Evolutionary conservation across 1,140 invertebrate genomes (phyloP).

Genomic region (Lysiphlebus fabarum): DNA sequence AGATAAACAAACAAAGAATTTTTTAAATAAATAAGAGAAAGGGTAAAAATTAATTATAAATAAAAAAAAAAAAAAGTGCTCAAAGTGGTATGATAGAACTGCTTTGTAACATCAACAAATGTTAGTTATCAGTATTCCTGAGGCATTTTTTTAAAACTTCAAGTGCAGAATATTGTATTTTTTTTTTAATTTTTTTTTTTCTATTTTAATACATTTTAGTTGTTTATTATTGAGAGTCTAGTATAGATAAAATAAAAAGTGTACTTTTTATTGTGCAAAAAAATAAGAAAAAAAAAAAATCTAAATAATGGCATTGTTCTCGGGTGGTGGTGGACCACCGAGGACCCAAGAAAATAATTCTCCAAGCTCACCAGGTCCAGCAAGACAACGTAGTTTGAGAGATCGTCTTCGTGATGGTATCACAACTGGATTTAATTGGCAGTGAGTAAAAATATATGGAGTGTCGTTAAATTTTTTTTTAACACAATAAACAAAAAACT

Average conservation of each 20-base stretch:
- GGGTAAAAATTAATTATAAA: too few species aligned
- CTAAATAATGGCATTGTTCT: slow-evolving; percentile 45
- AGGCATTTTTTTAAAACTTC: too few species aligned
- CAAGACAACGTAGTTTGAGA: slow-evolving; percentile 58
- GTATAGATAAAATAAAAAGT: neutral
- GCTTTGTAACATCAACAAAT: too few species aligned
- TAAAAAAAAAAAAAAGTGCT: too few species aligned
- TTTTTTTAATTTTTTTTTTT: too few species aligned
- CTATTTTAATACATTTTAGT: too few species aligned
- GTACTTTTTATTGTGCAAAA: neutral
- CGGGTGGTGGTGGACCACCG: slow-evolving; percentile 34
- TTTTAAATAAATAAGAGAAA: too few species aligned
- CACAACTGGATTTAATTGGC: slow-evolving; percentile 71
- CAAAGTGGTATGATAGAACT: too few species aligned
- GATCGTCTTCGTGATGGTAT: slow-evolving; percentile 72
- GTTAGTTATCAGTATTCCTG: too few species aligned
- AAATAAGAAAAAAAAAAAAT: neutral
- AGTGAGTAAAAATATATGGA: slow-evolving; percentile 60
- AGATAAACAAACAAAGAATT: too few species aligned
- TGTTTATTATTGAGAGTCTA: too few species aligned
- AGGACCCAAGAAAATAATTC: slow-evolving; percentile 30
- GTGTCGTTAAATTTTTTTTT: neutral
- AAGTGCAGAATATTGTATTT: too few species aligned
- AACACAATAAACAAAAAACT: neutral
- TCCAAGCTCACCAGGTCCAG: slow-evolving; percentile 31